A percentile compares a stretch with the other conserved stretches of the same genome.
These are phyloP conservation scores for Allobates femoralis DNA, from an alignment of 2,797 vertebrate species.

Conservation along the genomic window DNA sequence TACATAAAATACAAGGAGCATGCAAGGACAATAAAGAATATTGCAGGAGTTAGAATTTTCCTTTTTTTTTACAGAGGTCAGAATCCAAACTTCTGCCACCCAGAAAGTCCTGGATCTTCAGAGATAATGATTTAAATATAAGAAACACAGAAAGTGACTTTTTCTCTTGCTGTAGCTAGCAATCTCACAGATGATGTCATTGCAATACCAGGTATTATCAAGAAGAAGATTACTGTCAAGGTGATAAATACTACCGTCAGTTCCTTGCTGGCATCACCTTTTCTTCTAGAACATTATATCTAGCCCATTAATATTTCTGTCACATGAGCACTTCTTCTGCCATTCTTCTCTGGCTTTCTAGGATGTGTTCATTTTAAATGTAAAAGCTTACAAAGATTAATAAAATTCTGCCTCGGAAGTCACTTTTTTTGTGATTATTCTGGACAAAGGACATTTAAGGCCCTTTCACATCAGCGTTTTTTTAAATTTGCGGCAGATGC, in stretches of 20 bases:
- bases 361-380: slow-evolving; percentile 54
- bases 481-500: too few species aligned
- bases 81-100: slow-evolving; percentile 45
- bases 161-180: slow-evolving; percentile 45
- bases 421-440: slow-evolving; percentile 1
- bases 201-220: slow-evolving; percentile 58
- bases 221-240: slow-evolving; percentile 63
- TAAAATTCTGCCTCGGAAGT: slow-evolving; percentile 1
- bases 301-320: slow-evolving; percentile 63
- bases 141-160: slow-evolving; percentile 27
- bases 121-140: slow-evolving; percentile 46
- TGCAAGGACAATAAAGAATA: slow-evolving; percentile 33
- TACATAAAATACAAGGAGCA: slow-evolving; percentile 1
- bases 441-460: neutral
- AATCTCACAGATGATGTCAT: slow-evolving; percentile 62
- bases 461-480: too few species aligned
- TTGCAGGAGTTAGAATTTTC: neutral
- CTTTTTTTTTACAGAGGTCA: slow-evolving; percentile 17
- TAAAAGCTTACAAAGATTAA: slow-evolving; percentile 43
- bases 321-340: slow-evolving; percentile 50
- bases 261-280: slow-evolving; percentile 62
- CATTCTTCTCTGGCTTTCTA: slow-evolving; percentile 51
- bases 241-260: slow-evolving; percentile 62
- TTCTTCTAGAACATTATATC: slow-evolving; percentile 62
- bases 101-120: slow-evolving; percentile 41